These are phyloP conservation scores for Alloplasta piceator DNA, from an alignment of 2,888 invertebrate genomes.

Conservation along the genomic window DNA sequence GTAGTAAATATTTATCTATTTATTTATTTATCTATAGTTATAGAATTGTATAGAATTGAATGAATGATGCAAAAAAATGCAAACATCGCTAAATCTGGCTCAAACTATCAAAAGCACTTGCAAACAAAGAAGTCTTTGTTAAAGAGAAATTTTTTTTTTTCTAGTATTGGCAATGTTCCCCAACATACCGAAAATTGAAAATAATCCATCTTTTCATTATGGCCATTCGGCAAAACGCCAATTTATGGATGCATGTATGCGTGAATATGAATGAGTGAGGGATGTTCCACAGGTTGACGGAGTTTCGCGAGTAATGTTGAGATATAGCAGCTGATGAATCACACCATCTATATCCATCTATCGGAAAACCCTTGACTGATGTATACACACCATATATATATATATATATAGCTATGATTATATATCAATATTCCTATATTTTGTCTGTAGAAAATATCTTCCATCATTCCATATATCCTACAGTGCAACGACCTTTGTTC, in stretches of 20 bases:
- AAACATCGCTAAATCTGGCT: too few relatives aligned
- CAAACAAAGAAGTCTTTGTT: neutral
- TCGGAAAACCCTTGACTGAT: conserved; percentile 53
- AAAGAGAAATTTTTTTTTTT: neutral
- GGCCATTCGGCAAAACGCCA: conserved; percentile 20
- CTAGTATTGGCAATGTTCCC: neutral
- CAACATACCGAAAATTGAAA: neutral
- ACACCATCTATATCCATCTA: conserved; percentile 58
- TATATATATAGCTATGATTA: conserved; percentile 1
- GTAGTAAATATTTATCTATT: too few relatives aligned
- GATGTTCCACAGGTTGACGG: conserved; percentile 65
- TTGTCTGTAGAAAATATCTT: conserved; percentile 17
- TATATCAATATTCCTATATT: neutral
- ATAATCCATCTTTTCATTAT: neutral
- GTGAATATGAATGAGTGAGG: conserved; percentile 38
- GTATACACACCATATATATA: neutral
- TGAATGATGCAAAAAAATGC: too few relatives aligned
- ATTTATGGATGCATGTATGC: conserved; percentile 24
- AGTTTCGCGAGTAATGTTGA: conserved; percentile 46
- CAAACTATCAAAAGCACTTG: too few relatives aligned
- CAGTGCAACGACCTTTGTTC: conserved; percentile 51
- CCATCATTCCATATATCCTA: conserved; percentile 3
- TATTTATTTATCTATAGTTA: too few relatives aligned
- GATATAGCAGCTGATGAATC: conserved; percentile 56
- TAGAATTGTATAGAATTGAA: too few relatives aligned